Evolutionary conservation across 2,888 invertebrate genomes (phyloP), one percentile per base, ranked within the genome.

Genomic region (Cantharis nigra): DNA sequence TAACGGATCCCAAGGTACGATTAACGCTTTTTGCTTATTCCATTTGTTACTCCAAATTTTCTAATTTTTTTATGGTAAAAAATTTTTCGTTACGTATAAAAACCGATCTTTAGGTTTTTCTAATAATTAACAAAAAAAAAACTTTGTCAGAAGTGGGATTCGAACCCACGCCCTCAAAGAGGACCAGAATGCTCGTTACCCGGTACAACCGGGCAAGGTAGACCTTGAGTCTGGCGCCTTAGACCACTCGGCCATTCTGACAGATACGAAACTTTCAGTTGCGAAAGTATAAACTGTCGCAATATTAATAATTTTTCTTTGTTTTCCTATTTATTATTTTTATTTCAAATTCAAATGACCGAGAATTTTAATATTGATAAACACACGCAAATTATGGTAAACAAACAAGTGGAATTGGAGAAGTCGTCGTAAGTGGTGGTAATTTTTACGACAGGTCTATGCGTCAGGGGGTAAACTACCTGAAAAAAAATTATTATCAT

Each of bases 201-300:
- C 49, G 49, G 2, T n/a, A n/a, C 1, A 26, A 26, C n/a, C 49
- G 7, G 49, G 49, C 49, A 49, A 49, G n/a, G 49, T 13, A 49
- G 7, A 87, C 90, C 91, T 91, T 91, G 91, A 91, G 91, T 91
- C 91, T 91, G 91, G 91, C 95, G 95, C 95, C 95, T 95, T 95
- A 94, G 95, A 95, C 95, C 95, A 93, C 94, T 95, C 94, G 94
- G 94, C 94, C 94, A 94, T 94, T 93, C 94, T 94, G 94, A 94
- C 94, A 81, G 18, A 63, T 74, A 72, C 2, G 2, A 7, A 49
- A 49, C n/a, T 49, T 49, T 2, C 4, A 7, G 2, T 49, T 49
- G n/a, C 2, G 5, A 0, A 9, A 7, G 0, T 7, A 9, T 2
- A 7, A 49, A 33, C 33, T n/a, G 0, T 0, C 7, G n/a, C 13